Evolutionary conservation across 2,888 invertebrate genomes (phyloP).

Genomic region (Eumerus sabulonum): DNA sequence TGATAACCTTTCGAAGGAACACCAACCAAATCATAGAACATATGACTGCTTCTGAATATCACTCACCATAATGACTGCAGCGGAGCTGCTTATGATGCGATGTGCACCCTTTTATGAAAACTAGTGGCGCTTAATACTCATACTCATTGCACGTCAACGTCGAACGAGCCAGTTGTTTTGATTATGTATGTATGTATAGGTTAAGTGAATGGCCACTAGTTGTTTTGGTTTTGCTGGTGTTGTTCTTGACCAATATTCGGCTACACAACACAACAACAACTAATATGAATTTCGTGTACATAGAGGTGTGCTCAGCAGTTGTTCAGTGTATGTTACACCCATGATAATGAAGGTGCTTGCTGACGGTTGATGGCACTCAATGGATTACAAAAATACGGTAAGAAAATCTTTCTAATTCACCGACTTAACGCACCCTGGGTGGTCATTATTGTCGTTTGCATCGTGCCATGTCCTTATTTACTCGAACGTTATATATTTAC

Average conservation of each 20-base stretch:
- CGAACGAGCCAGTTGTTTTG: constrained; percentile 36
- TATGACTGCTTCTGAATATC: constrained; percentile 55
- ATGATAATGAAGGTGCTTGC: constrained; percentile 48
- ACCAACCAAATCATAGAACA: constrained; percentile 38
- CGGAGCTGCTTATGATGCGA: constrained; percentile 29
- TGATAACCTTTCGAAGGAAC: constrained; percentile 51
- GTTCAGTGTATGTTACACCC: constrained; percentile 41
- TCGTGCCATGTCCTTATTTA: constrained; percentile 3
- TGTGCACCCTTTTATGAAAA: constrained; percentile 28
- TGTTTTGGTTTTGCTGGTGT: constrained; percentile 32
- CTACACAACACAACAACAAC: constrained; percentile 46
- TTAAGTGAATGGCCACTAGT: constrained; percentile 43
- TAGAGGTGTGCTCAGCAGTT: constrained; percentile 48
- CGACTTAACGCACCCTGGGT: constrained; percentile 56
- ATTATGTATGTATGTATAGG: constrained; percentile 41
- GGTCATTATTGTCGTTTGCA: constrained; percentile 51
- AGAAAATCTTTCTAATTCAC: constrained; percentile 61
- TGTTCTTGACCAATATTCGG: constrained; percentile 55
- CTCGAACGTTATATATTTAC: too few species aligned
- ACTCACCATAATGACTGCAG: constrained; percentile 16
- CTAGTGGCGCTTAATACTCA: constrained; percentile 63
- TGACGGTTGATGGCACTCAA: constrained; percentile 50
- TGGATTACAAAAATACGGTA: constrained; percentile 59
- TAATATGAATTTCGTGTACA: constrained; percentile 15
- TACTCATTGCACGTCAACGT: constrained; percentile 24